Base-by-base conservation (phyloP, 2,113 vertebrate species). In the Amblyornis subalaris region DNA sequence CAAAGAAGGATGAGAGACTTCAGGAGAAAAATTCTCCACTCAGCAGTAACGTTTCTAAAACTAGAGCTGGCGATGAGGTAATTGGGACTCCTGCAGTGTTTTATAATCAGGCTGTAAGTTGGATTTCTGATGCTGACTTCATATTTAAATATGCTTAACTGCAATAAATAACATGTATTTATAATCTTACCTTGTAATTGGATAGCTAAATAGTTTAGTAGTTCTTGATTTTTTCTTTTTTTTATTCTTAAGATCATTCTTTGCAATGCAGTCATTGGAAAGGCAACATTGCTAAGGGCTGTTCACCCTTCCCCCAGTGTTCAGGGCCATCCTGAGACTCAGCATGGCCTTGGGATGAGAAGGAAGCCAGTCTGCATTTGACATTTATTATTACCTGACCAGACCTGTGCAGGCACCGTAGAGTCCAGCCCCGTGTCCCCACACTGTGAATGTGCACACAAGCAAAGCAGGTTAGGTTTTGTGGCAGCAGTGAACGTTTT, bases 21-120 rank as follows among this genome's bases (percentile, higher is more conserved):
- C 20, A 88, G 86, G 61, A 95, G 71, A 85, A 89, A 94, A 96
- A 82, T 79, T 62, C 22, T 85, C 29, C 24, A 33, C 74, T 94
- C 91, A 64, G 69, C 85, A 66, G 67, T 89, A 85, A 55, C 0
- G 0, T 87, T 94, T 91, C 84, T 90, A 81, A 95, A 93, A 84
- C 69, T 53, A 65, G 93, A 75, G 20, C 84, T 83, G 72, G 24
- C 26, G 80, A 5, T 93, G 91, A 83, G 80, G 61, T 75, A 76
- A 84, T 62, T n/a, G 6, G 62, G 69, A 87, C 90, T 82, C 81
- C 85, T 83, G 73, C 60, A 53, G 38, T 57, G 87, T 91, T 91
- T 83, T 81, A 55, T 90, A 76, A 44, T 78, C 61, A 69, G 72
- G 23, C 24, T 53, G 10, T 7, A 70, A 75, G 36, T 40, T 77